Base-by-base conservation (phyloP, 1,140 invertebrate species). In the Dendrolimus kikuchii region DNA sequence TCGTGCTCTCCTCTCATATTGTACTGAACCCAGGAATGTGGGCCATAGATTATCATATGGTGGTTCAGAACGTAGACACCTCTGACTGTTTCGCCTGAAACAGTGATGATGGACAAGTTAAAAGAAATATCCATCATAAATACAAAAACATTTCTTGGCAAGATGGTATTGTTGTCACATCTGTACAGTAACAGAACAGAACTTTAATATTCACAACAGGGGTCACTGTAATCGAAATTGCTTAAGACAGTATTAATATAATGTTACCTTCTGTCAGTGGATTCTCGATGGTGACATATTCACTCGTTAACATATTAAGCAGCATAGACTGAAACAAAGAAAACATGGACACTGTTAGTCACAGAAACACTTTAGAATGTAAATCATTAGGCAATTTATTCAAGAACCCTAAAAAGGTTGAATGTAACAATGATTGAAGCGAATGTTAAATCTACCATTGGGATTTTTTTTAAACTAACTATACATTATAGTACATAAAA, bases 261-360 rank as follows among this genome's bases (percentile, higher is more conserved):
- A 1, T 37, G 23, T 61, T 66, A 82, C 75, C 88, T 60, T 93
- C 91, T 7, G 92, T 89, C n/a, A 97, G 87, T 1, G 95, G 94
- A 81, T 96, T 96, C 23, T 95, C 92, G 37, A 98, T 91, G 0
- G 95, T 90, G 6, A 94, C 90, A 71, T 94, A 96, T 87, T 97
- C 95, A 76, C 95, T 96, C 5, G 95, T 96, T n/a, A 97, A 86
- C 88, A 95, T 96, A 76, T 97, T 97, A 4, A 97, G 82, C 0
- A 96, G 88, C 46, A 97, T 93, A 0, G 92, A 94, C 92, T 95
- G 77, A 57, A 89, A 87, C 57, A 49, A 60, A 8, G 5, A 43
- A n/a, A 43, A 5, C 5, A 46, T 10, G 2, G 0, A 10, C 10
- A 23, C 45, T 46, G 23, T 46, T 8, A 9, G 23, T 23, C 23